Conservation (phyloP, 2,113 vertebrate species). For the Cinclus mexicanus region DNA sequence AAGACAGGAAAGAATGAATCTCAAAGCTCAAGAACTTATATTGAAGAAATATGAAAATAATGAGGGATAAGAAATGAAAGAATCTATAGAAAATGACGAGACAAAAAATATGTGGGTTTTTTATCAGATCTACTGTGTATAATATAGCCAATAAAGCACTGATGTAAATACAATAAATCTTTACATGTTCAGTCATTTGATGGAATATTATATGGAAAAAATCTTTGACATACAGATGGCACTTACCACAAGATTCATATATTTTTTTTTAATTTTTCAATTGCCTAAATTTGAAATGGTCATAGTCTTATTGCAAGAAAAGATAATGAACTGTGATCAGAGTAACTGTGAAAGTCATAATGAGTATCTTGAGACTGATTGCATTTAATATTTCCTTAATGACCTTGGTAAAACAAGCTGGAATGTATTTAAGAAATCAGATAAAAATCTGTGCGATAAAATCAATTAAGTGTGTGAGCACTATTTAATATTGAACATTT, state of each 20-base stretch:
- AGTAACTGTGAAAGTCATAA: neutral
- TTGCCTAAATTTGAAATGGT: rapidly evolving
- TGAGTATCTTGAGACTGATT: neutral
- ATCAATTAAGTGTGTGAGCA: neutral
- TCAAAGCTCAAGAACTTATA: neutral
- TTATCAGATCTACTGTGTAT: neutral
- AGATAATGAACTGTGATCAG: neutral
- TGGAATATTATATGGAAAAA: neutral
- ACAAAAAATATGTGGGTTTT: rapidly evolving
- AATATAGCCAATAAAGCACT: neutral
- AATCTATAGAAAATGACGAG: rapidly evolving
- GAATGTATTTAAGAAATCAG: neutral
- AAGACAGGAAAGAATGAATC: neutral
- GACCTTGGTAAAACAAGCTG: neutral
- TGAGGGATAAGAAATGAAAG: neutral
- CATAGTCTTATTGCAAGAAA: neutral
- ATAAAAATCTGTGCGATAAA: neutral
- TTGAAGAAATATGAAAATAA: neutral
- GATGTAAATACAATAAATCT: neutral
- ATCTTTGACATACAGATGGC: neutral
- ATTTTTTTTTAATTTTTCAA: neutral
- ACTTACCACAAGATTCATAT: neutral
- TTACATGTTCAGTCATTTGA: neutral
- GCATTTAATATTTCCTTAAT: neutral
- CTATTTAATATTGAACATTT: neutral